These are phyloP conservation scores for Disparrhopalites patrizii DNA, from an alignment of 2,888 invertebrate genomes.

Conservation along the genomic window DNA sequence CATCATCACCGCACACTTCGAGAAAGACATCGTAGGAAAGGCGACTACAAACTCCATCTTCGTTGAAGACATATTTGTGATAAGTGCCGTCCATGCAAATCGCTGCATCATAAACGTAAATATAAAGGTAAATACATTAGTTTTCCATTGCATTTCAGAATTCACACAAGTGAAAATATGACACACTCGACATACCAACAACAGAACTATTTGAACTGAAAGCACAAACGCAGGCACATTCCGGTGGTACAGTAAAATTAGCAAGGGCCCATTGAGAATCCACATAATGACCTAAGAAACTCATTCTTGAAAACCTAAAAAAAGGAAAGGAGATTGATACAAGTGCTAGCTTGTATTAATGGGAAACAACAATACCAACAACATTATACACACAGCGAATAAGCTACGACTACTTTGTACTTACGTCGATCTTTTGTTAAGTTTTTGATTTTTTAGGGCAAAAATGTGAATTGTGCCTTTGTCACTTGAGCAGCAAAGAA, in stretches of 20 bases:
- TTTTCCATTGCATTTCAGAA: not conserved
- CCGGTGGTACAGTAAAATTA: constrained; percentile 69
- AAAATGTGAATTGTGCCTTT: constrained; percentile 86
- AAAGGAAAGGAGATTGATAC: no score
- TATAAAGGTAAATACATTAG: not conserved
- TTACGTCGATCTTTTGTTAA: constrained; percentile 64
- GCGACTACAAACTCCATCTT: constrained; percentile 75
- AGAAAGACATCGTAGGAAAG: constrained; percentile 79
- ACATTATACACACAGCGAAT: not conserved
- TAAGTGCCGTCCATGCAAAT: constrained; percentile 84
- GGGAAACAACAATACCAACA: no score
- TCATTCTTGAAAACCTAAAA: constrained; percentile 62
- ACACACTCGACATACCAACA: constrained; percentile 59
- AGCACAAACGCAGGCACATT: constrained; percentile 70
- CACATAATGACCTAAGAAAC: constrained; percentile 63
- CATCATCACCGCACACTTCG: constrained; percentile 77
- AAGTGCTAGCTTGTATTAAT: no score
- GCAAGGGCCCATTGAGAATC: constrained; percentile 63
- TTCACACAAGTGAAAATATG: no score
- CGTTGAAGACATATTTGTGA: constrained; percentile 80
- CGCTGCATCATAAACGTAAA: no score
- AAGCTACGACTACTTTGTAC: no score
- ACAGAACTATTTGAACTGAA: constrained; percentile 65
- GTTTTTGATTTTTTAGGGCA: constrained; percentile 62
- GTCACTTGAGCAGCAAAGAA: constrained; percentile 79